Conservation (phyloP, 1,140 invertebrate genomes). For the Lasaia peninsularis region DNA sequence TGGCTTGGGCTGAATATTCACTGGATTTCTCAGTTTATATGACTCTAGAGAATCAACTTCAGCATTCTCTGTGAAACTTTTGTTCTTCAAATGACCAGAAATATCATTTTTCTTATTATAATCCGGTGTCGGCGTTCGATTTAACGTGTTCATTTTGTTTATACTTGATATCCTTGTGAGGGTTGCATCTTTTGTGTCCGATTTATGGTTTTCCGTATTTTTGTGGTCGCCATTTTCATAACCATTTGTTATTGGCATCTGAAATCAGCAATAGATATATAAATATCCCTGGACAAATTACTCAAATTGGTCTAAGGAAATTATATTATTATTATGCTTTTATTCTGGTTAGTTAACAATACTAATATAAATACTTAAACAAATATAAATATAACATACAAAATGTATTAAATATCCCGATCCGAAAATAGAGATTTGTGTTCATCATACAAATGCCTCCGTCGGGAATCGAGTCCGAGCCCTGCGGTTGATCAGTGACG, state of each 20-base stretch:
- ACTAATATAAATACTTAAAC: too few species aligned
- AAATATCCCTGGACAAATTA: too few species aligned
- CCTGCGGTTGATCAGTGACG: too few species aligned
- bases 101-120: constrained; percentile 74
- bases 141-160: constrained; percentile 52
- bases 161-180: constrained; percentile 40
- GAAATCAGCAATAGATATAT: constrained; percentile 25
- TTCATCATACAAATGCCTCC: too few species aligned
- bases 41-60: constrained; percentile 86
- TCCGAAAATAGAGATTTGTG: too few species aligned
- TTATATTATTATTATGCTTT: too few species aligned
- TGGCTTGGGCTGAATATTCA: constrained; percentile 79
- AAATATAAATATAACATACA: too few species aligned
- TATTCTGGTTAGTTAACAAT: too few species aligned
- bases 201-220: constrained; percentile 16
- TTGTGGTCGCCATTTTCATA: constrained; percentile 43
- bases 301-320: too few species aligned
- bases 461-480: too few species aligned
- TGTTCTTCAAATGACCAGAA: constrained; percentile 62
- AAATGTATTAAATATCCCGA: too few species aligned
- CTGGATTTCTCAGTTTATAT: constrained; percentile 82
- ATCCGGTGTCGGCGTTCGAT: constrained; percentile 81
- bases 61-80: constrained; percentile 71
- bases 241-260: constrained; percentile 62
- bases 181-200: constrained; percentile 33